Conservation (phyloP, 2,797 vertebrate genomes). For the Erithacus rubecula region DNA sequence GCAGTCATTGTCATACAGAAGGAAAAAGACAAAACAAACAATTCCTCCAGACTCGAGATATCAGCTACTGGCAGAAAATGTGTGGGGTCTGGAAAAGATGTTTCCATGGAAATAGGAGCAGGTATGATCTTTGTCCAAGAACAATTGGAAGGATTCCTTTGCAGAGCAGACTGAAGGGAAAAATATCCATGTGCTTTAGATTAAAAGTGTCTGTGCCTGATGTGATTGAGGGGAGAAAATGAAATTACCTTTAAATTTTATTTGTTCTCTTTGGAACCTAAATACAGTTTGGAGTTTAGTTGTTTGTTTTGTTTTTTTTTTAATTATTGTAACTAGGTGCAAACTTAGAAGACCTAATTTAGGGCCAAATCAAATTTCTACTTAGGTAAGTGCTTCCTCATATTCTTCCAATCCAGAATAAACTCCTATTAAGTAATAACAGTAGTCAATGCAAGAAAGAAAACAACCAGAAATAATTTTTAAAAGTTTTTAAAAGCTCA, state of each 20-base stretch:
- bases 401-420: neutral
- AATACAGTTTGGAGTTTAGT: neutral
- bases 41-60: conserved; percentile 60
- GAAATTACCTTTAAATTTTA: conserved; percentile 38
- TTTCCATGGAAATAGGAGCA: conserved; percentile 65
- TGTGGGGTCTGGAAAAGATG: conserved; percentile 60
- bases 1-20: conserved; percentile 84
- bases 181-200: conserved; percentile 38
- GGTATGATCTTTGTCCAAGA: conserved; percentile 73
- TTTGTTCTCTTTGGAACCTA: conserved; percentile 38
- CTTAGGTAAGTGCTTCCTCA: neutral
- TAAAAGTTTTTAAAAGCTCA: neutral
- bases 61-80: conserved; percentile 51
- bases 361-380: neutral
- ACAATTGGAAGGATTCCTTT: conserved; percentile 41
- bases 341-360: neutral
- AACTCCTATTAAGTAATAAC: neutral
- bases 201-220: neutral
- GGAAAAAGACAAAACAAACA: conserved; percentile 61
- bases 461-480: neutral
- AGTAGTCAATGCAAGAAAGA: neutral
- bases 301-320: neutral
- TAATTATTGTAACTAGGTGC: neutral
- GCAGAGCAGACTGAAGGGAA: neutral
- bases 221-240: conserved; percentile 24